Conservation (phyloP, 2,888 invertebrate genomes). For the Epinotia nisella region DNA sequence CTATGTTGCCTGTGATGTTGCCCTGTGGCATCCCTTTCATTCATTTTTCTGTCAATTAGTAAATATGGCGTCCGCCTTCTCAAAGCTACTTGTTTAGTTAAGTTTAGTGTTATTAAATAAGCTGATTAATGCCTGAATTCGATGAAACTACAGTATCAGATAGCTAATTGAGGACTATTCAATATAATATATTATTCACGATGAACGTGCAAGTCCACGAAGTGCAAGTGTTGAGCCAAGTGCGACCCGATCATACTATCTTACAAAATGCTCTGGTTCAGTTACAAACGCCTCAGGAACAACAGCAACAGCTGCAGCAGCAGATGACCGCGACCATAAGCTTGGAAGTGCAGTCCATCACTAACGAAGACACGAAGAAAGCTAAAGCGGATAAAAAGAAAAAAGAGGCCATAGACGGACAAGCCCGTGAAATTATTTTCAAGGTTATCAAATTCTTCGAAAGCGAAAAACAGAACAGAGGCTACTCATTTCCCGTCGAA, state of each 20-base stretch:
- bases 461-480: constrained; percentile 79
- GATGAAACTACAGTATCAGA: background rate
- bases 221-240: constrained; percentile 47
- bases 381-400: constrained; percentile 72
- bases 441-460: constrained; percentile 81
- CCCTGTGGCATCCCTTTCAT: constrained; percentile 24
- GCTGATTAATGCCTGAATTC: constrained; percentile 21
- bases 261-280: constrained; percentile 42
- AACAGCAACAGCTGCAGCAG: constrained; percentile 47
- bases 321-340: constrained; percentile 43
- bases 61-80: constrained; percentile 40
- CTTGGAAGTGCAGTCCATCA: constrained; percentile 25
- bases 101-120: constrained; percentile 34
- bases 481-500: constrained; percentile 78
- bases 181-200: constrained; percentile 37
- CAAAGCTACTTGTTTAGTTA: constrained; percentile 8
- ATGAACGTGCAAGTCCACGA: constrained; percentile 57
- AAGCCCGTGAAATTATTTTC: constrained; percentile 77
- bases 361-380: constrained; percentile 54
- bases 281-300: constrained; percentile 50
- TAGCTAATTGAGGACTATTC: constrained; percentile 35
- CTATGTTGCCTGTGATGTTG: too few relatives aligned
- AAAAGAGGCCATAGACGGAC: constrained; percentile 78
- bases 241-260: constrained; percentile 47
- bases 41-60: constrained; percentile 32